phyloP scores from a whole-genome alignment of 2,888 invertebrate species.

The Pseudococcus jackbeardsleyi region DNA sequence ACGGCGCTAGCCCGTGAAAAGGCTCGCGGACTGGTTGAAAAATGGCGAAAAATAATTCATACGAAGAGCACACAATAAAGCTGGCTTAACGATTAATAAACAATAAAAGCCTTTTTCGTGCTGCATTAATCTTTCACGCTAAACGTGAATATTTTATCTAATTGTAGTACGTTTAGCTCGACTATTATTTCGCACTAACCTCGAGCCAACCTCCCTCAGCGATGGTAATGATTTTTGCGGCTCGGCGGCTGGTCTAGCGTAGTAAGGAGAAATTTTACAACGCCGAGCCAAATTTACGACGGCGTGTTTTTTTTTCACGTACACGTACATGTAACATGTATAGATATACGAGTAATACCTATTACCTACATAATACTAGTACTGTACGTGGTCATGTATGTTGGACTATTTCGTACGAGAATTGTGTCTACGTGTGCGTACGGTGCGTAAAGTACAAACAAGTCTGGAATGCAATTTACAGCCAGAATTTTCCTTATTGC shows the following conservation, averaged over 20 bases:
- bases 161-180: slow-evolving; percentile 29
- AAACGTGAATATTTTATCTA: slow-evolving; percentile 45
- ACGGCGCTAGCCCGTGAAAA: not conserved
- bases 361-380: no score
- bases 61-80: slow-evolving; percentile 9
- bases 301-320: not conserved
- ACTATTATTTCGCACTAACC: slow-evolving; percentile 39
- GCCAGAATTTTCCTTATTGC: no score
- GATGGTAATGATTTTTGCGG: slow-evolving; percentile 10
- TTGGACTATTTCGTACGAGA: no score
- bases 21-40: slow-evolving; percentile 11
- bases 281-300: not conserved
- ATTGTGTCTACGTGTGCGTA: no score
- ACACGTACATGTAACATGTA: no score
- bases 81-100: slow-evolving; percentile 35
- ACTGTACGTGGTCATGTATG: no score
- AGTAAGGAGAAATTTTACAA: slow-evolving; percentile 1
- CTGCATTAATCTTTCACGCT: slow-evolving; percentile 35
- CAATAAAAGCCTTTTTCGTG: slow-evolving; percentile 45
- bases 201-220: not conserved
- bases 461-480: no score
- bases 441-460: no score
- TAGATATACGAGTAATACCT: no score
- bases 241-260: not conserved
- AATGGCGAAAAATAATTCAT: slow-evolving; percentile 23